Base-by-base conservation (phyloP, 2,113 vertebrate species). In the Pongo pygmaeus region DNA sequence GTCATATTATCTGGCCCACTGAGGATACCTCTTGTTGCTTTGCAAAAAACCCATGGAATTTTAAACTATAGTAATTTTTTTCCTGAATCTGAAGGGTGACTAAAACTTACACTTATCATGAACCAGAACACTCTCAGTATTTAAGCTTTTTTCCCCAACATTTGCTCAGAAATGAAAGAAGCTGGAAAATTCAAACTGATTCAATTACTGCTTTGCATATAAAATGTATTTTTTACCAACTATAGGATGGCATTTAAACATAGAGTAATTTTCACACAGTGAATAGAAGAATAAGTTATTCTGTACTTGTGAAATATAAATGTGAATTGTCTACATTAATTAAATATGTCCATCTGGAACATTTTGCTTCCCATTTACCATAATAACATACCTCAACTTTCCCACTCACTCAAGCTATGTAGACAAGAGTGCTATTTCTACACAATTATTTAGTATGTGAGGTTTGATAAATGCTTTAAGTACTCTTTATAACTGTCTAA, bases 141-240 rank as follows among this genome's bases (percentile, higher is more conserved):
- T 83, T 83, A 70, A 90, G 30, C 7, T 35, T 69, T 30, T 38
- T 74, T 74, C 1, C 70, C 40, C n/a, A 38, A 11, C 70, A 38
- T 74, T 38, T 40, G 8, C 83, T 74, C 61, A 70, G 84, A n/a
- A 85, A 8, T 22, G 43, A 81, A 70, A 32, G 38, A 92, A 57
- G 61, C 14, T 89, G 12, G 4, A 95, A 57, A 8, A 90, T 92
- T 96, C 38, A 50, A 79, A 86, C 1, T 81, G 7, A 81, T 78
- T 57, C 69, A 61, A 46, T 87, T 11, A 23, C 9, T 72, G 1
- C 2, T 89, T 84, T 91, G 10, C 8, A 72, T 25, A 27, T 27
- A 84, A 93, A 88, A 88, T 84, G 2, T 18, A 83, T 74, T 93
- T 91, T 92, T 94, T 23, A 40, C 38, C 48, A 38, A 90, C 83